A percentile compares a stretch with the other conserved stretches of the same genome.
phyloP scores from a whole-genome alignment of 2,888 invertebrate species.

The Molorchus minor region DNA sequence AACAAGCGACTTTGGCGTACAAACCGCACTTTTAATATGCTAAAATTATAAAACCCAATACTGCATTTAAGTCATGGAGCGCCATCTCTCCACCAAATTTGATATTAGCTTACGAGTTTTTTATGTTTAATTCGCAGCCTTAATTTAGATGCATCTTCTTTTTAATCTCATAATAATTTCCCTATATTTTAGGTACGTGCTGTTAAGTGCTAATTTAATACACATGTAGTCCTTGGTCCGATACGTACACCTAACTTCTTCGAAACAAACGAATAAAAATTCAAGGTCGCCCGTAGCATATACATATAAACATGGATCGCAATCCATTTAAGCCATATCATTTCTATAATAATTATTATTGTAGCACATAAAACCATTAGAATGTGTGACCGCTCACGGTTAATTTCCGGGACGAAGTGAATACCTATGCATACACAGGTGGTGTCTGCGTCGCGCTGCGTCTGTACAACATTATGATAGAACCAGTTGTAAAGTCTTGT shows the following conservation, averaged over 20 bases:
- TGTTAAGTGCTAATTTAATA: slow-evolving; percentile 6
- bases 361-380: slow-evolving; percentile 23
- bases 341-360: slow-evolving; percentile 21
- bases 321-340: slow-evolving; percentile 23
- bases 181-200: neutral
- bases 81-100: no score
- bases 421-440: slow-evolving; percentile 30
- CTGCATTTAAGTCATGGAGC: no score
- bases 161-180: no score
- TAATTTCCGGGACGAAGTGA: slow-evolving; percentile 25
- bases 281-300: slow-evolving; percentile 15
- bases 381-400: slow-evolving; percentile 26
- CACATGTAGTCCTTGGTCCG: neutral
- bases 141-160: no score
- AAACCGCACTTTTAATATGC: no score
- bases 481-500: slow-evolving; percentile 2
- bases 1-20: no score
- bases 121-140: no score
- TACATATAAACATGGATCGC: slow-evolving; percentile 9
- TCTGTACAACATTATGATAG: neutral
- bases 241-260: slow-evolving; percentile 9
- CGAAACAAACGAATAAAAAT: slow-evolving; percentile 18
- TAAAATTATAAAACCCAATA: no score
- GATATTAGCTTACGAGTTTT: no score
- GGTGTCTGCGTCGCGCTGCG: neutral